Conservation (phyloP, 2,797 vertebrate species). For the Phoeniculus purpureus region DNA sequence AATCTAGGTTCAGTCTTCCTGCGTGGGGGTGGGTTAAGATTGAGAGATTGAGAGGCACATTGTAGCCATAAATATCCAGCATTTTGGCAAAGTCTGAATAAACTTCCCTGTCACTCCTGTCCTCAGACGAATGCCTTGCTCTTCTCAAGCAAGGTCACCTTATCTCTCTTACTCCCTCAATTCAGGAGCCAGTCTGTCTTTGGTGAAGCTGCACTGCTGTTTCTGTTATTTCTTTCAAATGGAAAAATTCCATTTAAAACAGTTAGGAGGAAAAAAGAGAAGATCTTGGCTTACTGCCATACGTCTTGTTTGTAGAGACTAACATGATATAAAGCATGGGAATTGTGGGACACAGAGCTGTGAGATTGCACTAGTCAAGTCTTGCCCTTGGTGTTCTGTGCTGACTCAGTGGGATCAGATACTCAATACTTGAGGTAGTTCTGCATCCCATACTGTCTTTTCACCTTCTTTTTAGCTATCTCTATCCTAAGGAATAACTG, state of each 20-base stretch:
- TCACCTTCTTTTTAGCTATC: not conserved
- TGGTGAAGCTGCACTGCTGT: not conserved
- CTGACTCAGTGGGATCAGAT: not conserved
- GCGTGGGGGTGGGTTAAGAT: not conserved
- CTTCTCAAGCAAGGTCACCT: not conserved
- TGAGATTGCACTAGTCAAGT: not conserved
- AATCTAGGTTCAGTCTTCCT: not conserved
- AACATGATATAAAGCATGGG: not conserved
- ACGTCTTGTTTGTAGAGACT: not conserved
- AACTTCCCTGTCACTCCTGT: not conserved
- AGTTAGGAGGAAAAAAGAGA: not conserved
- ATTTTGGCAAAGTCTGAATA: not conserved
- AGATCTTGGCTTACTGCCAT: not conserved
- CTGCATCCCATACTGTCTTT: not conserved
- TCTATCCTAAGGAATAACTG: not conserved
- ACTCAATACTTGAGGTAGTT: not conserved
- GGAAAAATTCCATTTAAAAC: not conserved
- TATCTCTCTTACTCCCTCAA: not conserved
- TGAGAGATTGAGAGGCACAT: not conserved
- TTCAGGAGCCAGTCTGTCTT: conserved; percentile 6
- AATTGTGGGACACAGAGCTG: not conserved
- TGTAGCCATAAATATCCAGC: not conserved
- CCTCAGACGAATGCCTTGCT: not conserved
- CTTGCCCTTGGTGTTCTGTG: not conserved
- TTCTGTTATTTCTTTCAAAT: not conserved